A percentile compares a stretch with the other conserved stretches of the same genome.
Evolutionary conservation across 2,888 invertebrate species (phyloP).

Genomic region (Andrena praecox): DNA sequence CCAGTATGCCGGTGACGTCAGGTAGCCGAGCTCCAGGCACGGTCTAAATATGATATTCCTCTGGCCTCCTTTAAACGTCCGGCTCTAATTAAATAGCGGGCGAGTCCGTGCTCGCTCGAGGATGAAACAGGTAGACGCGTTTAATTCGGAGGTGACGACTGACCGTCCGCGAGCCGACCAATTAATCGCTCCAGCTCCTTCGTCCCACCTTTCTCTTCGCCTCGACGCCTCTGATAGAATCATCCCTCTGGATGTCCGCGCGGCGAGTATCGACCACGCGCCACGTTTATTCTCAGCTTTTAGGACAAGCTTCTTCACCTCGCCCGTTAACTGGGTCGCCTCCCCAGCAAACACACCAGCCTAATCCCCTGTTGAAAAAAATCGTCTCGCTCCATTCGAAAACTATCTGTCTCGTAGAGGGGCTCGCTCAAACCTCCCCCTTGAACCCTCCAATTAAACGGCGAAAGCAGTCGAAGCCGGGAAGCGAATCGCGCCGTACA

Average conservation of each 20-base stretch:
- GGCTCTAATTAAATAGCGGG: constrained; percentile 38
- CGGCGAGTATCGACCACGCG: not conserved
- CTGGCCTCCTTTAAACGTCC: constrained; percentile 21
- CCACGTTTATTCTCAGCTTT: not conserved
- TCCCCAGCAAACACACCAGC: too few relatives aligned
- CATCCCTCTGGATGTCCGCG: not conserved
- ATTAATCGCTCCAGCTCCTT: constrained; percentile 42
- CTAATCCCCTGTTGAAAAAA: too few relatives aligned
- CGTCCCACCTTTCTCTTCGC: not conserved
- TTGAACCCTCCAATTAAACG: not conserved
- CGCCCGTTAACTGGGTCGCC: too few relatives aligned
- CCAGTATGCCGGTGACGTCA: constrained; percentile 33
- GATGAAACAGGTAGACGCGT: constrained; percentile 52
- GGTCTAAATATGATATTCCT: constrained; percentile 44
- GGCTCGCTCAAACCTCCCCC: not conserved
- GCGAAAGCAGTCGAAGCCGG: not conserved
- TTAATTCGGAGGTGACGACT: constrained; percentile 58
- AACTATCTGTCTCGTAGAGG: not conserved
- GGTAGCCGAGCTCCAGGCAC: constrained; percentile 26
- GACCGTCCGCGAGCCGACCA: constrained; percentile 61
- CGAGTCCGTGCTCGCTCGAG: constrained; percentile 1
- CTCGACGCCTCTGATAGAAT: constrained; percentile 2
- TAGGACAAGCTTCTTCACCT: too few relatives aligned
- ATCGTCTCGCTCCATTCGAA: too few relatives aligned
- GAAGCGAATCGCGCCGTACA: constrained; percentile 4